A percentile compares a stretch with the other conserved stretches of the same genome.
phyloP scores from a whole-genome alignment of 1,140 invertebrate genomes.

The Saxidomus purpurata region DNA sequence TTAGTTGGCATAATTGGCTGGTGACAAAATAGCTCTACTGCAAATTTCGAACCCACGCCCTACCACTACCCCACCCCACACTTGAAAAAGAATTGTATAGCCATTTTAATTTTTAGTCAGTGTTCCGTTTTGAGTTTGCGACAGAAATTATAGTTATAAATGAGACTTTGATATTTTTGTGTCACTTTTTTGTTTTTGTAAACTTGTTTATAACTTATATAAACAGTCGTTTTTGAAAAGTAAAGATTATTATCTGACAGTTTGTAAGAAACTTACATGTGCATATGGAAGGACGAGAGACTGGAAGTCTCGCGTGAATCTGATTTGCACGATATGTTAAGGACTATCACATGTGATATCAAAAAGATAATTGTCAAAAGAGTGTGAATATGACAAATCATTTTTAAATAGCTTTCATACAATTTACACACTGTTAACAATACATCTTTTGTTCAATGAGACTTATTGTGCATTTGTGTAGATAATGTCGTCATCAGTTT shows the following conservation, averaged over 20 bases:
- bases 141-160: too few relatives aligned
- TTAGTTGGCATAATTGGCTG: too few relatives aligned
- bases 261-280: background rate
- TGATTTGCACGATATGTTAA: background rate
- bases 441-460: background rate
- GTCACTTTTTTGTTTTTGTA: too few relatives aligned
- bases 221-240: background rate
- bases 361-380: slow-evolving; percentile 19
- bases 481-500: too few relatives aligned
- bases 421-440: background rate
- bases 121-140: too few relatives aligned
- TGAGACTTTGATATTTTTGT: too few relatives aligned
- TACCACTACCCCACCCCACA: too few relatives aligned
- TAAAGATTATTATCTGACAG: background rate
- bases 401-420: background rate
- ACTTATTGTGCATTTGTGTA: background rate
- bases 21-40: too few relatives aligned
- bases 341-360: slow-evolving; percentile 3
- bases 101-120: too few relatives aligned
- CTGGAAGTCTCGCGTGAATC: background rate
- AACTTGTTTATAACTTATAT: background rate
- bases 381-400: background rate
- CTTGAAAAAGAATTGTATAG: too few relatives aligned
- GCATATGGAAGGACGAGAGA: background rate
- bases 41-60: too few relatives aligned